Percentiles rank a stretch among this genome's conserved stretches.
Evolutionary conservation across 2,797 vertebrate genomes (phyloP).

Genomic region (Siniperca scherzeri): DNA sequence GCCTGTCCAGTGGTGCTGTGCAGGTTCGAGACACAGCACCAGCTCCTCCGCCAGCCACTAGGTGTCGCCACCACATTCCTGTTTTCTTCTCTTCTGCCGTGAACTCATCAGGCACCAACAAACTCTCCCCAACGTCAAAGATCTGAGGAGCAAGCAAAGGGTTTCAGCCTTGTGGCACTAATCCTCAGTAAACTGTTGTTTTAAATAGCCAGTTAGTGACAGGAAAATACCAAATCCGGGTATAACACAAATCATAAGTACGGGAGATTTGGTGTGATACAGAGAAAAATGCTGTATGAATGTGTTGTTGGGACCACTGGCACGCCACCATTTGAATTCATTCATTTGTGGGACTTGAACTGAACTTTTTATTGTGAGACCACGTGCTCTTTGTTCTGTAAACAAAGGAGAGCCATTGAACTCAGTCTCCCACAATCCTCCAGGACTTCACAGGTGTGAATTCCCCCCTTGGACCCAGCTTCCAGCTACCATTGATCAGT

Average conservation of each 20-base stretch:
- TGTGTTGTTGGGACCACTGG: not conserved
- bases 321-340: too few species aligned
- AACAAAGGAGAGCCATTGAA: too few species aligned
- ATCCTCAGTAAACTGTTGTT: not conserved
- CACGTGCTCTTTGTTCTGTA: too few species aligned
- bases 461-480: too few species aligned
- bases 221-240: not conserved
- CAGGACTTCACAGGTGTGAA: too few species aligned
- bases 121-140: conserved; percentile 96
- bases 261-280: not conserved
- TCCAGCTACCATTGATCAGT: too few species aligned
- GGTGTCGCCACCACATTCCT: conserved; percentile 97
- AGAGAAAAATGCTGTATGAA: not conserved
- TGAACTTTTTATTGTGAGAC: too few species aligned
- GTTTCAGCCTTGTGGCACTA: not conserved
- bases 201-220: not conserved
- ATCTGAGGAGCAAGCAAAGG: conserved; percentile 84
- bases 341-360: too few species aligned
- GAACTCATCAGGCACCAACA: conserved; percentile 96
- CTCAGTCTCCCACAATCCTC: too few species aligned
- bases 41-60: conserved; percentile 96
- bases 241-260: not conserved
- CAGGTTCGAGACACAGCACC: conserved; percentile 96
- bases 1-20: conserved; percentile 94
- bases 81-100: conserved; percentile 95